A percentile compares a stretch with the other conserved stretches of the same genome.
phyloP scores from a whole-genome alignment of 2,888 invertebrate genomes.

The Epicampocera succincta region DNA sequence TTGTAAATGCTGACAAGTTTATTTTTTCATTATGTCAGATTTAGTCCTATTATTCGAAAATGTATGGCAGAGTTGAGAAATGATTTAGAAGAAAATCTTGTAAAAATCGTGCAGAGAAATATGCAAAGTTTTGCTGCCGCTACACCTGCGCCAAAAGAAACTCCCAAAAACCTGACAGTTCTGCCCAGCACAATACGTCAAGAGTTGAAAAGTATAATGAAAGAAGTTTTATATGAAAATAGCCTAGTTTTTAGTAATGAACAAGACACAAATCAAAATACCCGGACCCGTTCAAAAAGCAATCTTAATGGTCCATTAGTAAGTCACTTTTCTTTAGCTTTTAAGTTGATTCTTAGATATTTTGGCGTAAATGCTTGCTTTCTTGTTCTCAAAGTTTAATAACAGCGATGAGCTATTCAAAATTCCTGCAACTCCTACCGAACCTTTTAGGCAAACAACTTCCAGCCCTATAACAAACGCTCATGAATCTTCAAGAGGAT shows the following conservation, averaged over 20 bases:
- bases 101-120: slow-evolving; percentile 70
- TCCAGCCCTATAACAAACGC: slow-evolving; percentile 50
- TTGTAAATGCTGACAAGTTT: not conserved
- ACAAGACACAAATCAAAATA: slow-evolving; percentile 16
- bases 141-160: slow-evolving; percentile 36
- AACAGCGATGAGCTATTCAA: slow-evolving; percentile 73
- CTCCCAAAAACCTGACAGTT: slow-evolving; percentile 21
- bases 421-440: slow-evolving; percentile 70
- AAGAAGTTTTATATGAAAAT: slow-evolving; percentile 62
- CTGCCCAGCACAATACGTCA: slow-evolving; percentile 61
- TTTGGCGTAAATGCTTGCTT: too few species aligned
- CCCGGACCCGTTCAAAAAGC: slow-evolving; percentile 11
- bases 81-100: slow-evolving; percentile 72
- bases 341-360: too few species aligned
- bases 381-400: slow-evolving; percentile 72
- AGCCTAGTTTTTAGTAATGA: not conserved
- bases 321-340: slow-evolving; percentile 58
- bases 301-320: slow-evolving; percentile 71
- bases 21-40: slow-evolving; percentile 55
- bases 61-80: slow-evolving; percentile 72
- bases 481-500: not conserved
- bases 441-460: slow-evolving; percentile 22
- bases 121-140: slow-evolving; percentile 44
- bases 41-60: slow-evolving; percentile 74
- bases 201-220: slow-evolving; percentile 69